Base-by-base conservation (phyloP, 2,888 invertebrate genomes). In the Dilophus febrilis region DNA sequence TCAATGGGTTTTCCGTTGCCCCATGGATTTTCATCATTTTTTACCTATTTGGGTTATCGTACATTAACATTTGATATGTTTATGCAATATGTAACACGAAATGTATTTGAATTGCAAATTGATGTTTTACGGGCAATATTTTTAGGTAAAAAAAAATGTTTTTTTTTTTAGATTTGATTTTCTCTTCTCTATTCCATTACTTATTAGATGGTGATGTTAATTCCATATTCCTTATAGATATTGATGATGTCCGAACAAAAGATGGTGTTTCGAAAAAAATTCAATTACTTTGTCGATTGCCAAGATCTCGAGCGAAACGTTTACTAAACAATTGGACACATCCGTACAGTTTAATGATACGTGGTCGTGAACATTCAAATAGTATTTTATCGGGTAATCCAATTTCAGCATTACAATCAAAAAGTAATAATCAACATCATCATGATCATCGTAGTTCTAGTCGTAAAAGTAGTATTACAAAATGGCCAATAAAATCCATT, bases 21-120 rank as follows among this genome's bases (percentile, higher is more conserved):
- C 11, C 80, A 83, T 53, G 88, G 88, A 12, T 88, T 88, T 58
- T 78, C 81, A 14, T 85, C 88, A 4, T 90, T 87, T 66, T 84
- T 88, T 58, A 81, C 87, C 3, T 86, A 83, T 59, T 68, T 90
- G 40, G 88, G 85, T 2, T 85, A 84, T 60, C 70, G 79, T 49
- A 76, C 82, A 18, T 64, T 88, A 46, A 71, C 74, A 22, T 83
- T 80, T 59, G 71, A 78, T 46, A 72, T 77, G 56, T 90, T 90
- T 59, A 59, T 84, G 50, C 87, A 87, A 59, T 86, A 87, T 58
- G 78, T 86, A 41, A 77, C 80, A 49, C 69, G 80, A 50, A 80
- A 83, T 55, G 85, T 87, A 33, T 79, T 90, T 49, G 84, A 86
- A 53, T 62, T 90, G 47, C 88, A 87, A 64, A 80, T 86, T 19